phyloP scores from a whole-genome alignment of 2,888 invertebrate species.

The Dicyrtoma fusca region DNA sequence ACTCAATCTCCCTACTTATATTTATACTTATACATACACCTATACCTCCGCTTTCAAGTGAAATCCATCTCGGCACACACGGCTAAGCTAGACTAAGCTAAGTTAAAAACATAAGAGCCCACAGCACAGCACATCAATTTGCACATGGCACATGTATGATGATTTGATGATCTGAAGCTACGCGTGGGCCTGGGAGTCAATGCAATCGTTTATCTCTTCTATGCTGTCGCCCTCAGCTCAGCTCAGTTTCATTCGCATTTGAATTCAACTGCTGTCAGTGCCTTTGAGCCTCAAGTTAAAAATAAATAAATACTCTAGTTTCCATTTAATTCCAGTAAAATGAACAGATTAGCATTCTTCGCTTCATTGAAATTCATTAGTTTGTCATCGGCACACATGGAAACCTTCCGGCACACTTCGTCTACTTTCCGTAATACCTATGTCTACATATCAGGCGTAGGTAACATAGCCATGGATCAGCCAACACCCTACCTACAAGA shows the following conservation, averaged over 20 bases:
- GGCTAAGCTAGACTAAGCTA: too few relatives aligned
- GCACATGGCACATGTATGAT: too few relatives aligned
- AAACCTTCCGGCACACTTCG: neutral
- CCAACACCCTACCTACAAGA: too few relatives aligned
- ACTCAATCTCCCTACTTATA: too few relatives aligned
- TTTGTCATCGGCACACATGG: conserved; percentile 15
- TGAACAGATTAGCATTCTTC: conserved; percentile 17
- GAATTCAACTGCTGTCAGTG: neutral
- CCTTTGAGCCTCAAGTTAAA: conserved; percentile 17
- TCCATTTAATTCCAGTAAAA: neutral
- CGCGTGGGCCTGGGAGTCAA: neutral
- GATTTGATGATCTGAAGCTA: neutral
- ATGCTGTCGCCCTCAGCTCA: conserved; percentile 5
- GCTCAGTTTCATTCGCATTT: neutral
- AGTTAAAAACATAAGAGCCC: too few relatives aligned
- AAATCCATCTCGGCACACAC: too few relatives aligned
- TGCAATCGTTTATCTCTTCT: conserved; percentile 14
- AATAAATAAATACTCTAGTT: conserved; percentile 17
- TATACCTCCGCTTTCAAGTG: too few relatives aligned
- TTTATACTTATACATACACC: too few relatives aligned
- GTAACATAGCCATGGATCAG: neutral
- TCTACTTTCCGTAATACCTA: neutral
- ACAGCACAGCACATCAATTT: too few relatives aligned
- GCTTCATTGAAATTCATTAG: conserved; percentile 20
- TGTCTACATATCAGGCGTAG: neutral